Base-by-base conservation (phyloP, 2,113 vertebrate genomes). In the Bubo blakistoni region DNA sequence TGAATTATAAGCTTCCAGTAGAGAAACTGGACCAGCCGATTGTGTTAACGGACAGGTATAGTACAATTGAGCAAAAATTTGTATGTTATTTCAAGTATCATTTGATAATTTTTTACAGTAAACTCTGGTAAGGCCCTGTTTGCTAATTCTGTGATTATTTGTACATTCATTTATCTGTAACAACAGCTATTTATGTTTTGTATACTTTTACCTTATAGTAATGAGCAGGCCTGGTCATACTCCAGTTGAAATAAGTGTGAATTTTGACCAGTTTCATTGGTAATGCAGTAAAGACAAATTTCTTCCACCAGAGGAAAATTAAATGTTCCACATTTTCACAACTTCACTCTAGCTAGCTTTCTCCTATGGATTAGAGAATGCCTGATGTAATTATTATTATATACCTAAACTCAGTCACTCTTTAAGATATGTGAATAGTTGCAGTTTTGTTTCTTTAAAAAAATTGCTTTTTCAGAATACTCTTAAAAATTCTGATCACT, bases 31-130 rank as follows among this genome's bases (percentile, higher is more conserved):
- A 99, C 92, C 97, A 97, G 49, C 98, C 99, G 76, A 95, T 99
- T 97, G 76, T 97, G 88, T 96, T 99, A 98, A 99, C 98, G 54
- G 98, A 99, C 93, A 98, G 99, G 99, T 99, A 99, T 96, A 26
- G 85, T 98, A 57, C 46, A 92, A 2, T 9, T 70, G 71, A 86
- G 51, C 13, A 78, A 87, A 69, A 76, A 38, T 17, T 10, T 71
- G 1, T 59, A 6, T 20, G 0, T 54, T 84, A 15, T 72, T 81
- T 78, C 32, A 47, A 34, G 29, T 54, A 20, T 59, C 6, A 16
- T 36, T 69, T 91, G 58, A 7, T 84, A 73, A 51, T 70, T 44
- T 52, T 32, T 57, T 79, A 22, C 36, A 59, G 29, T 40, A 77
- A 90, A 36, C 10, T 83, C 63, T 85, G 21, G 7, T 38, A 40